Percentiles rank a stretch among this genome's conserved stretches.
Conservation (phyloP, 2,888 invertebrate species). For the Euproctis similis region DNA sequence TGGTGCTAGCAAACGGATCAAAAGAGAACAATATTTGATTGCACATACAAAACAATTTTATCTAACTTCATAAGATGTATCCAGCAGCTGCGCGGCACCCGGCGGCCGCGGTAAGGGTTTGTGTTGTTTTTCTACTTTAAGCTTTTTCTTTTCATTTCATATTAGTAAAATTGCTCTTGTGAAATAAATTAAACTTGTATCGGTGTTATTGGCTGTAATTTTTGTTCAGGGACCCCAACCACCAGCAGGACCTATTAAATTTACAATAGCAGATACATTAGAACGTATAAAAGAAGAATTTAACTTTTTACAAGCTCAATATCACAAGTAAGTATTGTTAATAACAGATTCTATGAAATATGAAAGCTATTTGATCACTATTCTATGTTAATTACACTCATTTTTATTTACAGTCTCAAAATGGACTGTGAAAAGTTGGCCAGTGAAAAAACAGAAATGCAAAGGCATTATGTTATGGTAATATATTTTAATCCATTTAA, state of each 20-base stretch:
- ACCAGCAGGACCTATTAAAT: conserved; percentile 92
- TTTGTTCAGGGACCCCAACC: conserved; percentile 84
- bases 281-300: conserved; percentile 97
- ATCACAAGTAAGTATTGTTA: conserved; percentile 90
- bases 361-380: too few species aligned
- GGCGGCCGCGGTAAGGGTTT: conserved; percentile 82
- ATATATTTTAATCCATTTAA: too few species aligned
- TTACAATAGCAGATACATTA: conserved; percentile 93
- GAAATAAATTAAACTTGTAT: too few species aligned
- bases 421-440: conserved; percentile 98
- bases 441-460: conserved; percentile 98
- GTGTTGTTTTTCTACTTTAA: conserved; percentile 45
- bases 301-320: conserved; percentile 95
- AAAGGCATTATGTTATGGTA: conserved; percentile 99
- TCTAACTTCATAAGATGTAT: conserved; percentile 74
- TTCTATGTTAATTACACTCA: background rate
- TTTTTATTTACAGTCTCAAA: conserved; percentile 84
- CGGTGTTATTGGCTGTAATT: conserved; percentile 27
- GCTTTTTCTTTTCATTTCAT: too few species aligned
- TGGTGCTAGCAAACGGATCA: conserved; percentile 46
- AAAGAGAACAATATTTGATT: conserved; percentile 58
- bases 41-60: conserved; percentile 19
- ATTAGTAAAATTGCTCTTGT: too few species aligned
- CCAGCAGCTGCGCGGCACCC: conserved; percentile 86
- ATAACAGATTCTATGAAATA: too few species aligned